phyloP scores from a whole-genome alignment of 2,888 invertebrate genomes.

The Orgyia antiqua region DNA sequence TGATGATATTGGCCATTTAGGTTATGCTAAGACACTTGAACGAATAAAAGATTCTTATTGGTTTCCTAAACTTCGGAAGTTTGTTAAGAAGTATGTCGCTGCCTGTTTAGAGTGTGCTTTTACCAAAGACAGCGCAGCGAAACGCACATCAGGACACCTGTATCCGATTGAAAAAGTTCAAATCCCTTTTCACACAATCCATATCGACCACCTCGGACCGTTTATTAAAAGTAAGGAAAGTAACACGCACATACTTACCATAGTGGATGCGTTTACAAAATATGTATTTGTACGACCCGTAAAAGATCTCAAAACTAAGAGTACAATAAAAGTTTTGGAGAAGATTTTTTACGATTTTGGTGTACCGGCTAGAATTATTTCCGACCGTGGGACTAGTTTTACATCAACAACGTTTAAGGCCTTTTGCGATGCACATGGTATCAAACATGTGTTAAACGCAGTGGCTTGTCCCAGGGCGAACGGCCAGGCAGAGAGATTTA shows the following conservation, averaged over 20 bases:
- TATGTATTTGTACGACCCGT: too few species aligned
- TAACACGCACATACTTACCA: too few species aligned
- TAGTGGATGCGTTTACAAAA: too few species aligned
- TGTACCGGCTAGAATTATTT: too few species aligned
- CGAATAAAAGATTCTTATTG: constrained; percentile 2
- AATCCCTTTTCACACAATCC: not conserved
- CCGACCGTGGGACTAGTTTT: too few species aligned
- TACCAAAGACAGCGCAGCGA: too few species aligned
- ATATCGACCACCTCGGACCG: not conserved
- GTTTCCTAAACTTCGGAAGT: constrained; percentile 8
- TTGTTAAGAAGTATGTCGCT: constrained; percentile 5
- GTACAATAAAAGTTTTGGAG: too few species aligned
- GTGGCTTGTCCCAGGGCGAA: too few species aligned
- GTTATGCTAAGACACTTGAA: constrained; percentile 5
- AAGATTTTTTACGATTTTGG: too few species aligned
- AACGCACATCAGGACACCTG: not conserved
- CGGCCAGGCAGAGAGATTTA: not conserved
- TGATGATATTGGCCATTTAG: constrained; percentile 28
- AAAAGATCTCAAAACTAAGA: too few species aligned
- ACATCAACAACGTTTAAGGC: too few species aligned
- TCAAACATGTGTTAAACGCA: not conserved
- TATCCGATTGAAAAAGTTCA: not conserved
- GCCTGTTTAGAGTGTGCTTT: constrained; percentile 6
- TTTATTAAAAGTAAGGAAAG: too few species aligned
- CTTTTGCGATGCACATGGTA: not conserved